Evolutionary conservation across 1,140 invertebrate genomes (phyloP).

Genomic region (Leptinotarsa undecemlineata): DNA sequence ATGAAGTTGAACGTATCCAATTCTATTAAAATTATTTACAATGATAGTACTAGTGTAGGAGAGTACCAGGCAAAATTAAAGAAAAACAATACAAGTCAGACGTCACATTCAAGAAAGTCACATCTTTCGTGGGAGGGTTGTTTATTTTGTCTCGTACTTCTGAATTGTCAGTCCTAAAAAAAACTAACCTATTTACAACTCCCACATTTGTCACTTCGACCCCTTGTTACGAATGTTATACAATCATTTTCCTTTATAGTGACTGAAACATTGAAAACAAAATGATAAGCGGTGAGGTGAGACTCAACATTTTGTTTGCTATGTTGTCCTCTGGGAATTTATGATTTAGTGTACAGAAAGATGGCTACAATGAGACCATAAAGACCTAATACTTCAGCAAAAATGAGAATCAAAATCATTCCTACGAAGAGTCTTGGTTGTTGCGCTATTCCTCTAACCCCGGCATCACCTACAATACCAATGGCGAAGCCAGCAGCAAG

Average conservation of each 20-base stretch:
- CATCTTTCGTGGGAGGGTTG: neutral
- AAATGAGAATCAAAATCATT: constrained; percentile 99
- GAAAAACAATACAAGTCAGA: neutral
- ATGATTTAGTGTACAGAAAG: constrained; percentile 87
- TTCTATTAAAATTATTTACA: constrained; percentile 37
- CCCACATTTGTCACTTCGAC: constrained; percentile 37
- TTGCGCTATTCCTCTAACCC: constrained; percentile 97
- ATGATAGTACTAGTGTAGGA: constrained; percentile 33
- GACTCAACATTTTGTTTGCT: constrained; percentile 17
- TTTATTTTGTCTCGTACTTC: constrained; percentile 11
- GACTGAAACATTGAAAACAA: constrained; percentile 37
- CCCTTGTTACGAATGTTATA: constrained; percentile 37
- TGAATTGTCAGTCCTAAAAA: constrained; percentile 36
- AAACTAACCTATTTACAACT: constrained; percentile 38
- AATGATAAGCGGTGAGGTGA: constrained; percentile 20
- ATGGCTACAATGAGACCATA: constrained; percentile 99
- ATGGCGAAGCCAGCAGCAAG: constrained; percentile 98
- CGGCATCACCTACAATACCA: constrained; percentile 98
- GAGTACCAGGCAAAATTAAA: constrained; percentile 13
- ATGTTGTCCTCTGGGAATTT: constrained; percentile 10
- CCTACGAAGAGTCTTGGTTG: constrained; percentile 98
- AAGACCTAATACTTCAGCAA: constrained; percentile 99
- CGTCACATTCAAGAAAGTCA: neutral
- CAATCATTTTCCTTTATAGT: constrained; percentile 36
- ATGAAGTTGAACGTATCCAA: constrained; percentile 32